Evolutionary conservation across 2,888 invertebrate genomes (phyloP).

Genomic region (Buathra laborator): DNA sequence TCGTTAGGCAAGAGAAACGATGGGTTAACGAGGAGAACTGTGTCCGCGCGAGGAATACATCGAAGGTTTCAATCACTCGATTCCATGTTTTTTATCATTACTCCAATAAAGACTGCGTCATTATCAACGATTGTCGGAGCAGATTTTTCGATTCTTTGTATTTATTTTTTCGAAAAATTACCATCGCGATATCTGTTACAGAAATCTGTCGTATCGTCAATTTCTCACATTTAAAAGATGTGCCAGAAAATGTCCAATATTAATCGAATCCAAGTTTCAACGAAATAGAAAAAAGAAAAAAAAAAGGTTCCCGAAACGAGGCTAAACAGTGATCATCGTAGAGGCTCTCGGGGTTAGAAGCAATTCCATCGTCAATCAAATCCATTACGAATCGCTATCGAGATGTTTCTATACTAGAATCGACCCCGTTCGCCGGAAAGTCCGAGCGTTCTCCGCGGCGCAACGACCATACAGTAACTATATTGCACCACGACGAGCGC

Average conservation of each 20-base stretch:
- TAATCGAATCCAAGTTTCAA: too few relatives aligned
- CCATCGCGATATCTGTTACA: too few relatives aligned
- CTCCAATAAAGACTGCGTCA: not conserved
- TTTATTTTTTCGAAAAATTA: not conserved
- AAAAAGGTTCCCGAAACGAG: not conserved
- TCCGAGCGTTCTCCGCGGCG: not conserved
- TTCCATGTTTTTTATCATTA: not conserved
- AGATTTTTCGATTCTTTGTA: not conserved
- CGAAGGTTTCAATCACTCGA: not conserved
- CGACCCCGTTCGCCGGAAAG: not conserved
- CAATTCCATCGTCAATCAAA: not conserved
- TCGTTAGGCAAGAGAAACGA: conserved; percentile 57
- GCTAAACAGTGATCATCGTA: conserved; percentile 4
- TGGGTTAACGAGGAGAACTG: conserved; percentile 32
- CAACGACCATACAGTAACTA: not conserved
- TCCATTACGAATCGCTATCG: not conserved
- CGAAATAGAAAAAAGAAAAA: not conserved
- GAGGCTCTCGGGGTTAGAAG: not conserved
- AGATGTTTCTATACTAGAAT: not conserved
- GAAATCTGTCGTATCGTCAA: too few relatives aligned
- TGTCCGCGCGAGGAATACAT: not conserved
- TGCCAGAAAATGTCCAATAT: too few relatives aligned
- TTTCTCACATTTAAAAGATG: too few relatives aligned
- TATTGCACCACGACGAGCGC: conserved; percentile 12
- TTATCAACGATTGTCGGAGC: not conserved